phyloP scores from a whole-genome alignment of 2,113 vertebrate species.

The Eretmochelys imbricata region DNA sequence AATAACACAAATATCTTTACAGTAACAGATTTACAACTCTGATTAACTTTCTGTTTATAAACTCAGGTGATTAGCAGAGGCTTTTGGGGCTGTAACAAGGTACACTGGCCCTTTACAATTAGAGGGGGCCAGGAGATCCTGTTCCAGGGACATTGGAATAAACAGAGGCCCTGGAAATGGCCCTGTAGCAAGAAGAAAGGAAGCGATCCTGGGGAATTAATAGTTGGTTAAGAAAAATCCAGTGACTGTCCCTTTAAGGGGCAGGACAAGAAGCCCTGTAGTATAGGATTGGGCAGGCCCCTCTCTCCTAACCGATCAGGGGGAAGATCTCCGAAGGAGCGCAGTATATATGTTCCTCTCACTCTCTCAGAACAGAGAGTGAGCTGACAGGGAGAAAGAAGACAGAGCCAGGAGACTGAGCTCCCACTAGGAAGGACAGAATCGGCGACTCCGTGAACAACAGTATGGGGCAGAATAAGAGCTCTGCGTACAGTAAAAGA shows the following conservation, averaged over 20 bases:
- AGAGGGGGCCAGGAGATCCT: background rate
- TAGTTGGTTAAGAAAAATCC: background rate
- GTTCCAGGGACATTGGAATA: background rate
- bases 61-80: background rate
- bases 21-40: background rate
- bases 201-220: background rate
- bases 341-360: background rate
- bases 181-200: background rate
- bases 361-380: background rate
- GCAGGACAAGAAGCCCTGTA: background rate
- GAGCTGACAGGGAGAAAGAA: background rate
- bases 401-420: too few relatives aligned
- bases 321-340: background rate
- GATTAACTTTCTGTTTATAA: background rate
- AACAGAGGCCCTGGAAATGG: background rate
- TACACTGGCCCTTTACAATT: background rate
- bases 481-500: too few relatives aligned
- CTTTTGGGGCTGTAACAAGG: background rate
- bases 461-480: too few relatives aligned
- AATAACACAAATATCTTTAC: background rate
- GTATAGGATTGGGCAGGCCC: background rate
- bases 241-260: background rate
- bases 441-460: too few relatives aligned
- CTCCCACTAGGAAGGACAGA: too few relatives aligned
- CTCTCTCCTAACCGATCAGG: background rate